Conservation (phyloP, 2,888 invertebrate genomes). For the Andrena camellia region DNA sequence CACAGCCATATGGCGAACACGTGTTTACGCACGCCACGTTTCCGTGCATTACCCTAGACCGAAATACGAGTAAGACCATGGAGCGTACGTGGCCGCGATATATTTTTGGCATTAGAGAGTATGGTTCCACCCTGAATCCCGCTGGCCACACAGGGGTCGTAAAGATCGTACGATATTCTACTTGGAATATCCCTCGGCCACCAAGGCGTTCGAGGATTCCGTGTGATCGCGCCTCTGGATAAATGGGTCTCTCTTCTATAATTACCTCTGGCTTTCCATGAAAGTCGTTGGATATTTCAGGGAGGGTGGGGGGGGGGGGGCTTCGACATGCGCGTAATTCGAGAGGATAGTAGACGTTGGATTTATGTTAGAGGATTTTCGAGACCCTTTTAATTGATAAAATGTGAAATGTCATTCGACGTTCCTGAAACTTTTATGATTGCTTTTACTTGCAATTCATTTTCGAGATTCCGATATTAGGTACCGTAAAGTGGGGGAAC, state of each 20-base stretch:
- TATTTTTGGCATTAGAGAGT: constrained; percentile 68
- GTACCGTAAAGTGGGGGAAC: no score
- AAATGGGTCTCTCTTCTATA: constrained; percentile 54
- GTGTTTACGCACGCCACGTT: constrained; percentile 64
- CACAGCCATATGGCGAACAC: constrained; percentile 70
- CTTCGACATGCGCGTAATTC: constrained; percentile 51
- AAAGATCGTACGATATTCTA: constrained; percentile 65
- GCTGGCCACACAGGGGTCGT: constrained; percentile 43
- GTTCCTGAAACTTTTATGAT: no score
- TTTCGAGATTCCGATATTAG: no score
- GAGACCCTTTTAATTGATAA: not conserved
- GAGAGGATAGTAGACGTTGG: constrained; percentile 24
- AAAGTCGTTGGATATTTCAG: constrained; percentile 57
- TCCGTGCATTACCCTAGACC: constrained; percentile 71
- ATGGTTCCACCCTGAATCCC: constrained; percentile 34
- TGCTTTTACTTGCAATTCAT: no score
- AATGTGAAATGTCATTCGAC: not conserved
- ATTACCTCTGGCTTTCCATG: constrained; percentile 51
- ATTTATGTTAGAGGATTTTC: not conserved
- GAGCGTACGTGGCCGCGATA: constrained; percentile 45
- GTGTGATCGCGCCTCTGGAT: constrained; percentile 44
- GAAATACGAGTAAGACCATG: constrained; percentile 68
- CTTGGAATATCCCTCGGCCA: constrained; percentile 38
- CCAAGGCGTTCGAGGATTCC: constrained; percentile 20
- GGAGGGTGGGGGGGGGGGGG: constrained; percentile 49